A percentile compares a stretch with the other conserved stretches of the same genome.
Evolutionary conservation across 2,113 vertebrate genomes (phyloP).

Genomic region (Manacus vitellinus): DNA sequence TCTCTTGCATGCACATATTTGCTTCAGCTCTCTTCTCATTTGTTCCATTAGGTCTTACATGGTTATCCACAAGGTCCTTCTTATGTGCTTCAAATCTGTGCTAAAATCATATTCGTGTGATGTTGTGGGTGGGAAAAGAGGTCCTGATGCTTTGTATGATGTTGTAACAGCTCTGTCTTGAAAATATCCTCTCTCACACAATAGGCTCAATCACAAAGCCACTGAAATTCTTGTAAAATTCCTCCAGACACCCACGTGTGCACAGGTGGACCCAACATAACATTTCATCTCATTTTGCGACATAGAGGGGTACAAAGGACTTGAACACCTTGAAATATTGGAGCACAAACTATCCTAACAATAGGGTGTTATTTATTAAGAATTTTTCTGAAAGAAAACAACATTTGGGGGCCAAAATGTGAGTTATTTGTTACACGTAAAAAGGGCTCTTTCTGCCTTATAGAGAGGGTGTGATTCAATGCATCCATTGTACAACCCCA

Average conservation of each 20-base stretch:
- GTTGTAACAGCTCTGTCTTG: neutral
- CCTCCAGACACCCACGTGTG: neutral
- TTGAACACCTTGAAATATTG: neutral
- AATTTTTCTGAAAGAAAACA: constrained; percentile 3
- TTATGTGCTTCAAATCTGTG: neutral
- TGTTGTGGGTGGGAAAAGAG: neutral
- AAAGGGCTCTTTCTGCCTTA: constrained; percentile 17
- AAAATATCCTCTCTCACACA: neutral
- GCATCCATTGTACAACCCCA: constrained; percentile 9
- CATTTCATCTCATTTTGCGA: neutral
- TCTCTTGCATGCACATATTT: neutral
- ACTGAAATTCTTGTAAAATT: neutral
- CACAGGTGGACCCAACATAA: accelerated
- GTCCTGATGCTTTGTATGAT: neutral
- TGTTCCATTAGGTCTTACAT: neutral
- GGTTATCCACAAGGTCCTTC: neutral
- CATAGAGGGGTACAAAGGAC: neutral
- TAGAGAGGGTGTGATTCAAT: constrained; percentile 1
- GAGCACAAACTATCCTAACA: neutral
- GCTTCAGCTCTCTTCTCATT: neutral
- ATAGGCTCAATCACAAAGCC: neutral
- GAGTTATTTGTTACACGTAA: neutral
- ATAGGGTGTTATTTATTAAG: neutral
- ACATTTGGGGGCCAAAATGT: neutral
- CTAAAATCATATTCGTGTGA: neutral